Evolutionary conservation across 2,113 vertebrate species (phyloP), one percentile per base, ranked within the genome.

Genomic region (Microcebus lehilahytsara): DNA sequence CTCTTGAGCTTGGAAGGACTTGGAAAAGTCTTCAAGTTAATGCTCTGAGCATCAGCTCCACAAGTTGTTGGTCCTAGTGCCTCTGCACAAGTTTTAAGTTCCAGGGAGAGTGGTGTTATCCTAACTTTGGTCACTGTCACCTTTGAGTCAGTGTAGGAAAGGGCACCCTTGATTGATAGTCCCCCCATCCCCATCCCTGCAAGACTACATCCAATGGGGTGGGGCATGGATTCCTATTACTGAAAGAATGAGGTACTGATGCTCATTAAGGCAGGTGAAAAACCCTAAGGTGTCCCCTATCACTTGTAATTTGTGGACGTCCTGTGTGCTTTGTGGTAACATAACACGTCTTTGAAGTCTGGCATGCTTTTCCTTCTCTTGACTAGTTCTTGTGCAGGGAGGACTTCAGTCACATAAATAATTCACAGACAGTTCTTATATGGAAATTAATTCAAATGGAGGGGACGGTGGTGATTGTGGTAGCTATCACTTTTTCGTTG

Each of bases 341-440:
- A 32, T 49, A 83, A 46, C 51, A 8, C 3, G 10, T 85, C 89
- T 96, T 85, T 92, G 84, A 94, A 69, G 87, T 49, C 12, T 81
- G 42, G 17, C 1, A 0, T 71, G 67, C 67, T 72, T 89, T 77
- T n/a, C 42, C 32, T 19, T 17, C 23, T 67, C 78, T 95, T 42
- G n/a, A 80, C 84, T 92, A 14, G 69, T 84, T 87, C 60, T 77
- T 88, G 84, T 93, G 51, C 42, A 56, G 58, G 79, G 93, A 62
- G 5, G 20, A 75, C 91, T 93, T 93, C 37, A 83, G 81, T 78
- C 64, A 27, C 66, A 84, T 96, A 83, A 96, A 96, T 97, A 94
- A 97, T 95, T 97, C 87, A 96, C 77, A 53, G 17, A 30, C 10
- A 56, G 0, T 62, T 91, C 91, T 79, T 40, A 62, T 27, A 77